Base-by-base conservation (phyloP, 2,888 invertebrate genomes). In the Petrolisthes manimaculis region DNA sequence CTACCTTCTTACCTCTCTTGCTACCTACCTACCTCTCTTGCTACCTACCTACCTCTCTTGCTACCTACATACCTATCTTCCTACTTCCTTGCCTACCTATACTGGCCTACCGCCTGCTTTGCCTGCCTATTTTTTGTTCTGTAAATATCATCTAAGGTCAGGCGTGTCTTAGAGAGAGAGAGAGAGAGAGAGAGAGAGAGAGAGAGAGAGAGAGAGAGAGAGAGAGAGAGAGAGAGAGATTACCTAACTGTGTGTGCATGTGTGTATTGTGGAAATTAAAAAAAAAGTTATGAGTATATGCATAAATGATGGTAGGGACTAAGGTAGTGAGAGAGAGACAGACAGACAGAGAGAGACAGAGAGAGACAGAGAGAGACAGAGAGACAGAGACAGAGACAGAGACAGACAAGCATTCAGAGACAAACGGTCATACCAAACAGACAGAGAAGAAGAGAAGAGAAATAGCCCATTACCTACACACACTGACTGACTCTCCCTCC, bases 101-200 rank as follows among this genome's bases (percentile, higher is more conserved):
- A 12, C 67, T 3, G 12, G 67, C 67, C 67, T 3, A 14, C 14
- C 67, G 1, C 18, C 18, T 12, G 14, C 67, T 67, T 67, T 12
- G 14, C 67, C 18, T 67, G 67, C 67, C 67, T 67, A 14, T n/a
- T n/a, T n/a, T n/a, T n/a, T n/a, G 37, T 37, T 1, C 37, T 37
- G 37, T 37, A 37, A 1, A 2, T 37, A 37, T 2, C 37, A 37
- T 37, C 37, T 37, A 37, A 37, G 24, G 5, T 24, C 6, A 14
- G 24, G 21, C 21, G n/a, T 4, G 37, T 37, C 37, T 37, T 37
- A 37, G 37, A 37, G 37, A 37, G 37, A 37, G 37, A 37, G 37
- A 37, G 24, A 24, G 75, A 75, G 75, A 75, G 75, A 75, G 75
- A 75, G 75, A 75, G 24, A 75, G 75, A 75, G 75, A 75, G 24